phyloP scores from a whole-genome alignment of 2,113 vertebrate genomes.

The Lagopus muta region DNA sequence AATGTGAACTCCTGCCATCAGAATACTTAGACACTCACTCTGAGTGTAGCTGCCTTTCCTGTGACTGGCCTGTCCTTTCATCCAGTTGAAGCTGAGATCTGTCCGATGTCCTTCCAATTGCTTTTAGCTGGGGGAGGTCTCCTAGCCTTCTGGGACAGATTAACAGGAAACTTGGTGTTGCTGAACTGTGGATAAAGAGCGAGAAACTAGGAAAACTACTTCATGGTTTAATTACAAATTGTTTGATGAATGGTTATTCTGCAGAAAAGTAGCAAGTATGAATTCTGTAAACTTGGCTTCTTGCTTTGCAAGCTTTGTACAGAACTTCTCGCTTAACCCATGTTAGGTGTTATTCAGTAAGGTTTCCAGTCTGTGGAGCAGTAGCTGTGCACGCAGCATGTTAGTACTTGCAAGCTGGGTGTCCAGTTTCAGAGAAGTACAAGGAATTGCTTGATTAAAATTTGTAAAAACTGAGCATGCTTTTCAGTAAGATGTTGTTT shows the following conservation, averaged over 20 bases:
- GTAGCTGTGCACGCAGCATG: background rate
- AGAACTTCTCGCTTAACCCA: background rate
- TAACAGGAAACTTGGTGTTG: background rate
- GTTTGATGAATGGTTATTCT: background rate
- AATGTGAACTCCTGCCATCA: background rate
- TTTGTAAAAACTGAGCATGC: background rate
- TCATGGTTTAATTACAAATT: background rate
- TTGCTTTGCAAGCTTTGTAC: background rate
- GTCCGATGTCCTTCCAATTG: background rate
- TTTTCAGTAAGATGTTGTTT: background rate
- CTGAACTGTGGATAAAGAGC: background rate
- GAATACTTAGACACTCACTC: background rate
- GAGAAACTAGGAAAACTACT: background rate
- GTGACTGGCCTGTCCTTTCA: background rate
- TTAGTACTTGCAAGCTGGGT: background rate
- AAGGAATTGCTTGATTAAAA: background rate
- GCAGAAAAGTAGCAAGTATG: background rate
- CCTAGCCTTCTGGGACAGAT: background rate
- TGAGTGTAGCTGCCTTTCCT: background rate
- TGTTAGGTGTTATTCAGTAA: background rate
- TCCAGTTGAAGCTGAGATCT: background rate
- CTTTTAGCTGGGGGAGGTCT: background rate
- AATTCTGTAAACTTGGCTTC: background rate
- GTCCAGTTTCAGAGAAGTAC: rapidly evolving
- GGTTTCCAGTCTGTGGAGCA: background rate